phyloP scores from a whole-genome alignment of 2,113 vertebrate species.

The Leuciscus idus region DNA sequence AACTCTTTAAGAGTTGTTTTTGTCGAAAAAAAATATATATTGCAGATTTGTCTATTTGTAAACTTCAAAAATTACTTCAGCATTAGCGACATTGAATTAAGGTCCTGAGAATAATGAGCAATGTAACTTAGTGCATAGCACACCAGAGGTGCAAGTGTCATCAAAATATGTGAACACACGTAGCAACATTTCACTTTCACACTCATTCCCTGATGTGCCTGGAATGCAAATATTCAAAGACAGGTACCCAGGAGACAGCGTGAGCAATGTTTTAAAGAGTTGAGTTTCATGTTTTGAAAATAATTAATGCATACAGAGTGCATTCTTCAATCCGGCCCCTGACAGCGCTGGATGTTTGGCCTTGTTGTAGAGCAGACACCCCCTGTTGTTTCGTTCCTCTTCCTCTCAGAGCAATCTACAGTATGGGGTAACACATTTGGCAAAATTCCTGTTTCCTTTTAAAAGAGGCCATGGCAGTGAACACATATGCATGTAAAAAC shows the following conservation, averaged over 20 bases:
- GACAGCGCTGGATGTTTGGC: conserved; percentile 63
- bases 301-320: conserved; percentile 68
- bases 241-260: conserved; percentile 51
- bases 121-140: not conserved
- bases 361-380: conserved; percentile 67
- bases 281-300: conserved; percentile 69
- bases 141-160: conserved; percentile 59
- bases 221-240: conserved; percentile 66
- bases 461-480: conserved; percentile 60
- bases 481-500: conserved; percentile 62
- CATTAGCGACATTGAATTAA: not conserved
- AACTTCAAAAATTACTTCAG: not conserved
- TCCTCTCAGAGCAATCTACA: conserved; percentile 60
- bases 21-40: no score
- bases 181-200: conserved; percentile 39
- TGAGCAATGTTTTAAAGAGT: conserved; percentile 70
- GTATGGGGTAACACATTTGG: conserved; percentile 65
- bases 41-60: no score
- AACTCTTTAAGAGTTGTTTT: no score
- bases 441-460: conserved; percentile 65
- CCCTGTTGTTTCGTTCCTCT: conserved; percentile 70
- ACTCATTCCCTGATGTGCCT: conserved; percentile 58
- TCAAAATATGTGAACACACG: conserved; percentile 51
- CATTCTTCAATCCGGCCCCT: conserved; percentile 70
- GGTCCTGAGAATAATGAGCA: not conserved